A percentile compares a stretch with the other conserved stretches of the same genome.
These are phyloP conservation scores for Apis cerana DNA, from an alignment of 1,140 invertebrate species.

Conservation along the genomic window DNA sequence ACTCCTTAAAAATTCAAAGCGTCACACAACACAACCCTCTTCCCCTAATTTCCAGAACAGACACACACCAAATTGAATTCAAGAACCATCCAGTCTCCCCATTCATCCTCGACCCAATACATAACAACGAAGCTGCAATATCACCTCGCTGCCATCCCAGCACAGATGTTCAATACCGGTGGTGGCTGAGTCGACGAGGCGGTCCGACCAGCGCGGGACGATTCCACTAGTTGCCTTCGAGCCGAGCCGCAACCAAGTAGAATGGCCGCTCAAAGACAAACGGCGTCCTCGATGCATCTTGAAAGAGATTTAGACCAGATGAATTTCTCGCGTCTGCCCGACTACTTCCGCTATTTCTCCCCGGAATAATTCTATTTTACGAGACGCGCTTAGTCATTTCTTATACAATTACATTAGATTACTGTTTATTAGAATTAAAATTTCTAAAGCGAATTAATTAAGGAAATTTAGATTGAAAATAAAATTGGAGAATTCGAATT, in stretches of 20 bases:
- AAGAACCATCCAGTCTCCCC: neutral
- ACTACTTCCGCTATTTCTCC: conserved; percentile 36
- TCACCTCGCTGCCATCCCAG: neutral
- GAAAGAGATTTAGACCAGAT: neutral
- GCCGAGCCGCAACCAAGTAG: neutral
- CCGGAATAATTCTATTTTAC: neutral
- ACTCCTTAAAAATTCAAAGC: neutral
- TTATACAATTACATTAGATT: no score
- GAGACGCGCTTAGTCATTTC: no score
- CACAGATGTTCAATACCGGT: conserved; percentile 17
- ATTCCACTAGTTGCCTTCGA: conserved; percentile 6
- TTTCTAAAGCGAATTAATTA: no score
- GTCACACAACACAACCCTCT: neutral
- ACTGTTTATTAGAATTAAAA: no score
- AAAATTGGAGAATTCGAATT: no score
- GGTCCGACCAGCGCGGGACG: conserved; percentile 6
- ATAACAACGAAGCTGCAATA: conserved; percentile 5
- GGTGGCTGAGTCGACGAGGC: no score
- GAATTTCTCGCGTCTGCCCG: conserved; percentile 40
- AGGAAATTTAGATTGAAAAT: no score
- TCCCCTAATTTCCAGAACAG: no score
- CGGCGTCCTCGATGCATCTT: neutral
- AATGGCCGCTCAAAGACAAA: neutral
- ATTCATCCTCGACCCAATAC: neutral
- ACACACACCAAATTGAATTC: neutral